These are phyloP conservation scores for Neuroscelio doddi DNA, from an alignment of 2,888 invertebrate genomes.

Conservation along the genomic window DNA sequence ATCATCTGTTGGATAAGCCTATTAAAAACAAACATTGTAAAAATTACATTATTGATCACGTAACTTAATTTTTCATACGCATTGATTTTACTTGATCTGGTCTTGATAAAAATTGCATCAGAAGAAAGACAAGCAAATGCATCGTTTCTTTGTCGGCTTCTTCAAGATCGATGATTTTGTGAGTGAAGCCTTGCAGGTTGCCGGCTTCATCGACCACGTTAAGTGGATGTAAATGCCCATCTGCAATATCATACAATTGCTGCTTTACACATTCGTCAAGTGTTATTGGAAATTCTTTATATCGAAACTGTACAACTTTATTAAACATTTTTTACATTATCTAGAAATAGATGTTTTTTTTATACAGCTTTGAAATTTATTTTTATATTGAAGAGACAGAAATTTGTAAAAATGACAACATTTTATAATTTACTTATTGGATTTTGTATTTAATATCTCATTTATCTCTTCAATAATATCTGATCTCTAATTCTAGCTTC, in stretches of 20 bases:
- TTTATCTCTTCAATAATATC: conserved; percentile 28
- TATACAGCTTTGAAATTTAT: neutral
- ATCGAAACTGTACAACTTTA: conserved; percentile 35
- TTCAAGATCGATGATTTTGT: conserved; percentile 92
- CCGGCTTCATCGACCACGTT: conserved; percentile 82
- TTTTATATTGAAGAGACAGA: neutral
- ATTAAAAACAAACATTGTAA: conserved; percentile 35
- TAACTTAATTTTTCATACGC: neutral
- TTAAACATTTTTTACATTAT: neutral
- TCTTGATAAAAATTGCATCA: conserved; percentile 95
- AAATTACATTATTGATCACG: neutral
- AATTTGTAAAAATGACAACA: neutral
- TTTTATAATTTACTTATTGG: neutral
- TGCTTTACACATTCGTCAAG: conserved; percentile 26
- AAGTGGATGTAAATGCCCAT: conserved; percentile 88
- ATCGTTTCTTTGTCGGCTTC: conserved; percentile 97
- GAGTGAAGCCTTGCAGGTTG: conserved; percentile 84
- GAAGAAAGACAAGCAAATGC: conserved; percentile 92
- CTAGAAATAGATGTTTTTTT: neutral
- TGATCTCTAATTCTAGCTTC: conserved; percentile 34
- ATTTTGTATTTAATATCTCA: neutral
- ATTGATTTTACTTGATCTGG: conserved; percentile 76
- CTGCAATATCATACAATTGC: conserved; percentile 72
- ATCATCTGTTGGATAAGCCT: conserved; percentile 90
- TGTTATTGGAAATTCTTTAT: conserved; percentile 18